Evolutionary conservation across 2,797 vertebrate genomes (phyloP).

Genomic region (Enteromius thamalakanensis): DNA sequence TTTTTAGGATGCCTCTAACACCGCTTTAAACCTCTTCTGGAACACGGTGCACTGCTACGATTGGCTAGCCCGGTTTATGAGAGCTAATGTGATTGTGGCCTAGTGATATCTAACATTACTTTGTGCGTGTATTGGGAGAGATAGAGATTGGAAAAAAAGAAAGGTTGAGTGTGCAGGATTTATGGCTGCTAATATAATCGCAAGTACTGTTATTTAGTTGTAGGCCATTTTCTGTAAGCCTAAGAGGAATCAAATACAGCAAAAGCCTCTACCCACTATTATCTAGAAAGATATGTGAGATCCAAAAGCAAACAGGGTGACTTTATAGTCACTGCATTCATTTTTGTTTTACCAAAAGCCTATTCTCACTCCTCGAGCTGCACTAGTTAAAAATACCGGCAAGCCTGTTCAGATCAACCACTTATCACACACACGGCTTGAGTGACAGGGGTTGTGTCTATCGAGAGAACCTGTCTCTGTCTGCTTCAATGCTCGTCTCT

Average conservation of each 20-base stretch:
- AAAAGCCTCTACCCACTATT: conserved; percentile 28
- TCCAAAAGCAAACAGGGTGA: conserved; percentile 27
- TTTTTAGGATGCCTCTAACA: conserved; percentile 46
- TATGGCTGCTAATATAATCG: conserved; percentile 51
- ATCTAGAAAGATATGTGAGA: conserved; percentile 32
- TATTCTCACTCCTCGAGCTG: conserved; percentile 7
- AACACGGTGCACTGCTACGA: conserved; percentile 33
- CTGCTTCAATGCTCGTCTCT: conserved; percentile 27
- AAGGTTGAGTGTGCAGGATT: conserved; percentile 35
- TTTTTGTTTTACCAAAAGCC: conserved; percentile 31
- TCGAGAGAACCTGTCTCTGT: conserved; percentile 42
- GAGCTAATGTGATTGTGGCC: conserved; percentile 51
- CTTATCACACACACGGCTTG: conserved; percentile 32
- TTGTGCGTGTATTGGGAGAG: conserved; percentile 41
- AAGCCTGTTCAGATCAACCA: conserved; percentile 1
- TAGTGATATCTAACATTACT: conserved; percentile 43
- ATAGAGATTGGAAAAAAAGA: conserved; percentile 48
- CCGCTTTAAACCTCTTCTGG: conserved; percentile 31
- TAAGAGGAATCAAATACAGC: conserved; percentile 35
- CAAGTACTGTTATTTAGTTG: conserved; percentile 47
- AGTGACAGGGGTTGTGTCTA: conserved; percentile 48
- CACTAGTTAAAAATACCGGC: conserved; percentile 24
- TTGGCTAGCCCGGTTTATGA: conserved; percentile 45
- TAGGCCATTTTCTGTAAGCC: conserved; percentile 38
- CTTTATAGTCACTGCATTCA: conserved; percentile 5